Evolutionary conservation across 1,140 invertebrate species (phyloP).

Genomic region (Caenorhabditis latens): DNA sequence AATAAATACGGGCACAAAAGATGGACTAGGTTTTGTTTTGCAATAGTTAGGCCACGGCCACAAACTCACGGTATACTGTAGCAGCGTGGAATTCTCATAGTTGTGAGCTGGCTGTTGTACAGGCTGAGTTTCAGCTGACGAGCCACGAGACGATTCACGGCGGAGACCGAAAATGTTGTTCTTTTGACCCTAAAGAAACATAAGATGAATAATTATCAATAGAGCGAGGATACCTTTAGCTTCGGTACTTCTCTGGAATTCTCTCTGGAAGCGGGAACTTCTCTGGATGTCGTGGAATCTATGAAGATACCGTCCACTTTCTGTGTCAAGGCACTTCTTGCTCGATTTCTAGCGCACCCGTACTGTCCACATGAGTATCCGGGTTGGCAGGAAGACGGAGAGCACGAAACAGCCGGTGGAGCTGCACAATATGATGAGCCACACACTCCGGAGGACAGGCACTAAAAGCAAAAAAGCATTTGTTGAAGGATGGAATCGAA

Average conservation of each 20-base stretch:
- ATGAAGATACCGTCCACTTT: conserved; percentile 57
- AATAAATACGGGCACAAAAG: background rate
- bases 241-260: conserved; percentile 17
- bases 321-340: conserved; percentile 58
- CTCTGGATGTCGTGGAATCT: background rate
- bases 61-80: conserved; percentile 36
- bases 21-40: background rate
- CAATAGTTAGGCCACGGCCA: background rate
- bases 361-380: conserved; percentile 65
- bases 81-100: conserved; percentile 18
- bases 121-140: background rate
- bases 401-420: conserved; percentile 51
- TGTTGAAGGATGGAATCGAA: background rate
- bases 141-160: conserved; percentile 12
- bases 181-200: background rate
- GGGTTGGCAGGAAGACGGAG: conserved; percentile 58
- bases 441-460: conserved; percentile 57
- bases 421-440: conserved; percentile 58
- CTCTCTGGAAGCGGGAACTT: background rate
- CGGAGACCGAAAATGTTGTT: conserved; percentile 31
- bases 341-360: conserved; percentile 61
- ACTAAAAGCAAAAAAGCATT: conserved; percentile 35
- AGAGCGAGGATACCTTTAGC: background rate
- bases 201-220: background rate
- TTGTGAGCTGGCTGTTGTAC: background rate